Conservation (phyloP, 2,113 vertebrate species). For the Epinephelus moara region DNA sequence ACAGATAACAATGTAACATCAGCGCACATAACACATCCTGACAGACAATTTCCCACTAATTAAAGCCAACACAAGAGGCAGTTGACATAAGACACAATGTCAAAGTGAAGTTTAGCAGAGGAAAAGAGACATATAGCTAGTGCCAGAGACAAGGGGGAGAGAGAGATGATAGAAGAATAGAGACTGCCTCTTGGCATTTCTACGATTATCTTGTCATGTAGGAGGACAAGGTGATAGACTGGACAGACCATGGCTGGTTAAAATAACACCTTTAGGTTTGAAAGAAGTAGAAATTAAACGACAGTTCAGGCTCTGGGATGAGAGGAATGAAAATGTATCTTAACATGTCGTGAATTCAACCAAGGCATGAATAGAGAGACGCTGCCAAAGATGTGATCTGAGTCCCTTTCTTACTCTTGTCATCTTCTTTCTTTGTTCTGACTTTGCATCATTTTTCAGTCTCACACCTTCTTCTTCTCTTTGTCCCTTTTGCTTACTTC, state of each 20-base stretch:
- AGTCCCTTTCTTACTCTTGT: not conserved
- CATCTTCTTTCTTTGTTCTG: not conserved
- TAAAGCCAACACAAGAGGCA: slow-evolving; percentile 46
- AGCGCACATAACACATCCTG: slow-evolving; percentile 37
- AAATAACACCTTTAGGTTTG: slow-evolving; percentile 1
- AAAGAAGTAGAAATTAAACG: not conserved
- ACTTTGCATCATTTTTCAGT: not conserved
- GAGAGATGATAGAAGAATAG: not conserved
- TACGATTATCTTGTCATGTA: slow-evolving; percentile 23
- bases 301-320: not conserved
- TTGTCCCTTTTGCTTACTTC: not conserved
- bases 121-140: not conserved
- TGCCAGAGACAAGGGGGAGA: slow-evolving; percentile 3
- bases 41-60: slow-evolving; percentile 52
- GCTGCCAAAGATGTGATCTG: not conserved
- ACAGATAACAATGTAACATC: slow-evolving; percentile 52
- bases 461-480: not conserved
- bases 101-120: slow-evolving; percentile 22
- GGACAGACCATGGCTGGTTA: not conserved
- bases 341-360: not conserved
- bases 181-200: not conserved
- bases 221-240: not conserved
- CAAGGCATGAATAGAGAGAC: not conserved
- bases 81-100: slow-evolving; percentile 44
- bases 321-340: not conserved